Conservation (phyloP, 2,888 invertebrate species). For the Hyles lineata region DNA sequence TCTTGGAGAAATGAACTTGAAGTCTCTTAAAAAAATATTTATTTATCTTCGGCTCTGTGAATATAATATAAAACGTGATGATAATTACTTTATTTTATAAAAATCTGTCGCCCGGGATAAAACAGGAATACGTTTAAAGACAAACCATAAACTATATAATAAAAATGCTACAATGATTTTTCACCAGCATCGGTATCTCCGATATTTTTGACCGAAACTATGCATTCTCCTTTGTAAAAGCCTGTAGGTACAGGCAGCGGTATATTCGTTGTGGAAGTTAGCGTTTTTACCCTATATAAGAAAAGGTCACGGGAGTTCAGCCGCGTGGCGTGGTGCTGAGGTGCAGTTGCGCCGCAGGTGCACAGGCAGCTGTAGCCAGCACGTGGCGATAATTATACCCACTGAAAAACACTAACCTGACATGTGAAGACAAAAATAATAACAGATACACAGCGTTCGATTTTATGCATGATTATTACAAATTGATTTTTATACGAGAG, state of each 20-base stretch:
- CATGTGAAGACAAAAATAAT: conserved; percentile 7
- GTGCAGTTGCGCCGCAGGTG: conserved; percentile 28
- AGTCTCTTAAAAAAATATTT: too few relatives aligned
- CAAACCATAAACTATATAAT: too few relatives aligned
- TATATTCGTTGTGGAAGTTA: background rate
- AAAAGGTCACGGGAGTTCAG: conserved; percentile 29
- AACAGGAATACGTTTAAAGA: too few relatives aligned
- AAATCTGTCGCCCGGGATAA: too few relatives aligned
- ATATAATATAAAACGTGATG: too few relatives aligned
- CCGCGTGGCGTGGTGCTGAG: background rate
- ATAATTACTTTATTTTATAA: too few relatives aligned
- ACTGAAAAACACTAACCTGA: conserved; percentile 22
- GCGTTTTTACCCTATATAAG: conserved; percentile 4
- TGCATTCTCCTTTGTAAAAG: too few relatives aligned
- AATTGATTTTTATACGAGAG: background rate
- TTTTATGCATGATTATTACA: background rate
- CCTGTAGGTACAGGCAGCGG: background rate
- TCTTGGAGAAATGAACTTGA: too few relatives aligned
- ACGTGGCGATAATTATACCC: conserved; percentile 23
- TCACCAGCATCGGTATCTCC: too few relatives aligned
- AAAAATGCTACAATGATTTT: too few relatives aligned
- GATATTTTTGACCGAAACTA: too few relatives aligned
- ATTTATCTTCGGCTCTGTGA: too few relatives aligned
- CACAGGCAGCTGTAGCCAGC: conserved; percentile 26
- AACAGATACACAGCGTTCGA: background rate